These are phyloP conservation scores for Monoplex corrugatus DNA, from an alignment of 2,888 invertebrate genomes.

Conservation along the genomic window DNA sequence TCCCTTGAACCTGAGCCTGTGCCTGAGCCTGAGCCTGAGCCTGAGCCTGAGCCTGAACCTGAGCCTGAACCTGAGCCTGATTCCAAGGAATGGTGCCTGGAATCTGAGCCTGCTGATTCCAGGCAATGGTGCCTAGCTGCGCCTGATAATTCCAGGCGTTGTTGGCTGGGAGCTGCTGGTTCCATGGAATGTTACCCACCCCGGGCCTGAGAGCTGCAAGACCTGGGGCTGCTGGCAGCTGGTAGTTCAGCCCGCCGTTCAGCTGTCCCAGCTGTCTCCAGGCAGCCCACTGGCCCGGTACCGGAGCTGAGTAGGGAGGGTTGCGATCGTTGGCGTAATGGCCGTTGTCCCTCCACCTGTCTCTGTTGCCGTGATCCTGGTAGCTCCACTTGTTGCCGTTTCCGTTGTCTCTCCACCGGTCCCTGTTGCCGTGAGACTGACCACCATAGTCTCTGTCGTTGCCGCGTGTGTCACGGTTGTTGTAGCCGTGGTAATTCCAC, in stretches of 20 bases:
- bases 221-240: too few species aligned
- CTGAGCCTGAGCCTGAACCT: conserved; percentile 4
- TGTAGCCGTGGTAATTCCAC: neutral
- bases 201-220: too few species aligned
- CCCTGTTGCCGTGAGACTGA: neutral
- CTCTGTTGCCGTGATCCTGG: neutral
- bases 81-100: too few species aligned
- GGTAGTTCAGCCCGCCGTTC: too few species aligned
- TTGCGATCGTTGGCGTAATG: too few species aligned
- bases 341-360: neutral
- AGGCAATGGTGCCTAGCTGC: neutral
- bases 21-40: neutral
- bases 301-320: too few species aligned
- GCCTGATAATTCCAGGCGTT: neutral
- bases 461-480: neutral
- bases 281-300: too few species aligned
- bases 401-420: neutral
- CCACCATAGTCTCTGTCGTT: neutral
- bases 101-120: neutral
- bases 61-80: neutral
- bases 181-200: too few species aligned
- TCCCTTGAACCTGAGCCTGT: conserved; percentile 28
- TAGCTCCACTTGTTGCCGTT: neutral
- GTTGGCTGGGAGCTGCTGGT: too few species aligned
- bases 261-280: too few species aligned